A percentile compares a stretch with the other conserved stretches of the same genome.
Evolutionary conservation across 2,113 vertebrate species (phyloP).

Genomic region (Saccopteryx bilineata): DNA sequence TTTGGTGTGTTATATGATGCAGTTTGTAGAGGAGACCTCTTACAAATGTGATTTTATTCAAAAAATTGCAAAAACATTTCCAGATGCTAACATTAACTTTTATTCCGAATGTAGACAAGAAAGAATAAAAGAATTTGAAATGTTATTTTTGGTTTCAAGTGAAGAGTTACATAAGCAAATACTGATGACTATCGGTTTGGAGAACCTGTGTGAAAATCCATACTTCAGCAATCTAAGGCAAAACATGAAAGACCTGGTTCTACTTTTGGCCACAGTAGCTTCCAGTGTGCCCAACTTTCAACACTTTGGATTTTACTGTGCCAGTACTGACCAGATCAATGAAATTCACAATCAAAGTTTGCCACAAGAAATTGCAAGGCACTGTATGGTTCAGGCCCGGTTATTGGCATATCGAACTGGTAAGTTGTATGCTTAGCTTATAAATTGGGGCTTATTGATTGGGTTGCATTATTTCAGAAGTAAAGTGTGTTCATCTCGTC

Average conservation of each 20-base stretch:
- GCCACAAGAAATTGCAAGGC: slow-evolving; percentile 92
- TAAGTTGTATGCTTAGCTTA: slow-evolving; percentile 84
- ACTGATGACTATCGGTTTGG: slow-evolving; percentile 93
- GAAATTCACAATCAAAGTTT: slow-evolving; percentile 85
- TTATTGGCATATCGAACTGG: slow-evolving; percentile 95
- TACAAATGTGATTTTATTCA: slow-evolving; percentile 94
- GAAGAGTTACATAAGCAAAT: slow-evolving; percentile 91
- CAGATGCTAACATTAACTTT: slow-evolving; percentile 86
- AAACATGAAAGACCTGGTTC: slow-evolving; percentile 95
- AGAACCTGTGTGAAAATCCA: slow-evolving; percentile 94
- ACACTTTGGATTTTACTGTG: slow-evolving; percentile 92
- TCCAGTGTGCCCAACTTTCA: slow-evolving; percentile 91
- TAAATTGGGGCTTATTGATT: slow-evolving; percentile 55
- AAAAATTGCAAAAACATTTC: slow-evolving; percentile 87
- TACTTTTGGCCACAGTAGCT: slow-evolving; percentile 92
- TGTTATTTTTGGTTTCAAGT: slow-evolving; percentile 90
- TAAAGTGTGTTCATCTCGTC: slow-evolving; percentile 24
- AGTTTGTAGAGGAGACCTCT: slow-evolving; percentile 94
- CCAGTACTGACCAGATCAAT: slow-evolving; percentile 61
- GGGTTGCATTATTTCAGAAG: slow-evolving; percentile 56
- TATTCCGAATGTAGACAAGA: slow-evolving; percentile 90
- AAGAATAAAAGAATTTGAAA: slow-evolving; percentile 91
- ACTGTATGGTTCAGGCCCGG: slow-evolving; percentile 95
- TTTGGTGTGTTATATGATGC: slow-evolving; percentile 90
- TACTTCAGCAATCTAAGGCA: slow-evolving; percentile 94